Evolutionary conservation across 1,140 invertebrate species (phyloP).

Genomic region (Agrypnia vestita): DNA sequence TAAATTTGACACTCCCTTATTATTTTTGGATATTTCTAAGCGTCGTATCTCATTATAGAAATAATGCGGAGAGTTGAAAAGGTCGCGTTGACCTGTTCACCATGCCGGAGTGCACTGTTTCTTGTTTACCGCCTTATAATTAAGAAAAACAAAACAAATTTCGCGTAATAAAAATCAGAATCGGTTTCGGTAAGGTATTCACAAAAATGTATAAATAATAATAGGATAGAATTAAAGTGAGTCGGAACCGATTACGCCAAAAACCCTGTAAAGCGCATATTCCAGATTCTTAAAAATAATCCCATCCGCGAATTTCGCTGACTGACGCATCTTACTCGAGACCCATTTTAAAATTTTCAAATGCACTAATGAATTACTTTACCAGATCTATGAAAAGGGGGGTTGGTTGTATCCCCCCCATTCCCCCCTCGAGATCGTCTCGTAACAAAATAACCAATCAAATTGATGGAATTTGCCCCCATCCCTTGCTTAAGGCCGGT

Average conservation of each 20-base stretch:
- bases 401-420: neutral
- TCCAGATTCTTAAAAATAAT: constrained; percentile 3
- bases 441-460: constrained; percentile 61
- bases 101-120: too few species aligned
- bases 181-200: neutral
- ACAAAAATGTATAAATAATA: too few species aligned
- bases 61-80: too few species aligned
- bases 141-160: too few species aligned
- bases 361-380: constrained; percentile 59
- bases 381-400: constrained; percentile 13
- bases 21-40: too few species aligned
- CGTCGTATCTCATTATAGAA: too few species aligned
- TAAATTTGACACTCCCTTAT: too few species aligned
- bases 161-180: neutral
- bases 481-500: neutral
- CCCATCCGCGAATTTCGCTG: neutral
- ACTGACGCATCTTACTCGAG: neutral
- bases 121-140: too few species aligned
- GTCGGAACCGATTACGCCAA: too few species aligned
- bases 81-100: too few species aligned
- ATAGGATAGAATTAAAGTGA: too few species aligned
- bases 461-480: constrained; percentile 54
- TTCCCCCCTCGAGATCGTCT: constrained; percentile 10
- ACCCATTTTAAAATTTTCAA: constrained; percentile 50
- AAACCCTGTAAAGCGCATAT: too few species aligned